Conservation (phyloP, 2,113 vertebrate species). For the Onychostruthus taczanowskii region DNA sequence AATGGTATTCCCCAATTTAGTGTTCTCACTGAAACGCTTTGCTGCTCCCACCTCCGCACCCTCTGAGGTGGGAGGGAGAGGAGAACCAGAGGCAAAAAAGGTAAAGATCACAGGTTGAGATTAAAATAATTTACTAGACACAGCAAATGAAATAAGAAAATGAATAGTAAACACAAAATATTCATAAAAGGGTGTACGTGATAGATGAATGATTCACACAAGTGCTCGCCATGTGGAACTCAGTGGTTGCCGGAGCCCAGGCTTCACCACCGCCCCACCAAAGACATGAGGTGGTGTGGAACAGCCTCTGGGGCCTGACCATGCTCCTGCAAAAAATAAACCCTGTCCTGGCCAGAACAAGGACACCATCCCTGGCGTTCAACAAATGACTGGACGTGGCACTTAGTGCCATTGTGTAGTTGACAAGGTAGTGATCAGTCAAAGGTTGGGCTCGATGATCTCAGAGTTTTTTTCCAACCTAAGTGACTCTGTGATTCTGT, state of each 20-base stretch:
- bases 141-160: background rate
- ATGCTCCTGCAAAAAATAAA: background rate
- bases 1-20: background rate
- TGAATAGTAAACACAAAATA: background rate
- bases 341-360: background rate
- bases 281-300: background rate
- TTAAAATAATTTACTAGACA: background rate
- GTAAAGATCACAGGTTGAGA: background rate
- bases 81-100: background rate
- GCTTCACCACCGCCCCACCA: background rate
- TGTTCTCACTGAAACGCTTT: background rate
- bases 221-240: fast-evolving
- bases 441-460: fast-evolving
- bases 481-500: background rate
- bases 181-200: background rate
- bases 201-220: background rate
- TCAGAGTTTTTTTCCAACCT: background rate
- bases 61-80: fast-evolving
- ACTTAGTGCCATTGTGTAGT: background rate
- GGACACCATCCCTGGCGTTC: background rate
- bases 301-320: background rate
- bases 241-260: background rate
- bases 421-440: background rate
- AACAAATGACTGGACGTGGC: fast-evolving
- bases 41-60: fast-evolving